Evolutionary conservation across 2,888 invertebrate species (phyloP), one percentile per base, ranked within the genome.

Genomic region (Chrysomela aeneicollis): DNA sequence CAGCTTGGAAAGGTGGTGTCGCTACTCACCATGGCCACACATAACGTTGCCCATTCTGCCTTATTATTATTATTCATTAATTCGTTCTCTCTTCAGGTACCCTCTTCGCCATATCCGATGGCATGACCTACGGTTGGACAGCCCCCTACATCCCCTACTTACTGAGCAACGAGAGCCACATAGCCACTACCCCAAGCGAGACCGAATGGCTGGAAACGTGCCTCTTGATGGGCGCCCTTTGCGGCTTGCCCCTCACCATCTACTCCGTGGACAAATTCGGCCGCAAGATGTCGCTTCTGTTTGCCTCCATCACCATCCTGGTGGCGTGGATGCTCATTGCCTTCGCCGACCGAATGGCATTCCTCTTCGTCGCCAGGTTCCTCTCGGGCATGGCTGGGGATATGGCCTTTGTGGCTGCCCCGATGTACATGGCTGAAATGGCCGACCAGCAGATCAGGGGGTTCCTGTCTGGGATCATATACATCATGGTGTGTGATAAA

Each of bases 41-140:
- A n/a, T n/a, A n/a, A n/a, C n/a, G n/a, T n/a, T n/a, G n/a, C n/a
- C n/a, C n/a, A n/a, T n/a, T n/a, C n/a, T n/a, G n/a, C n/a, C n/a
- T n/a, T n/a, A n/a, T n/a, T n/a, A n/a, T n/a, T n/a, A n/a, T n/a
- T n/a, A n/a, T n/a, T n/a, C n/a, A n/a, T n/a, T n/a, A n/a, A n/a
- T n/a, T n/a, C n/a, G n/a, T n/a, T n/a, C n/a, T n/a, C n/a, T 8
- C 79, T 80, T 49, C 73, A 82, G 82, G 78, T 67, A 82, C 81
- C 5, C 62, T 82, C 15, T 79, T 79, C 52, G 81, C 81, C n/a
- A 77, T 82, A 51, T 81, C 82, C n/a, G 82, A 82, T 77, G 82
- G 82, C 35, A 82, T 82, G 79, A 80, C 81, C 66, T 82, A 82
- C 59, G 82, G 80, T 9, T 82, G 82, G 82, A 79, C 82, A 18